Evolutionary conservation across 2,888 invertebrate genomes (phyloP).

Genomic region (Nephrotoma appendiculata): DNA sequence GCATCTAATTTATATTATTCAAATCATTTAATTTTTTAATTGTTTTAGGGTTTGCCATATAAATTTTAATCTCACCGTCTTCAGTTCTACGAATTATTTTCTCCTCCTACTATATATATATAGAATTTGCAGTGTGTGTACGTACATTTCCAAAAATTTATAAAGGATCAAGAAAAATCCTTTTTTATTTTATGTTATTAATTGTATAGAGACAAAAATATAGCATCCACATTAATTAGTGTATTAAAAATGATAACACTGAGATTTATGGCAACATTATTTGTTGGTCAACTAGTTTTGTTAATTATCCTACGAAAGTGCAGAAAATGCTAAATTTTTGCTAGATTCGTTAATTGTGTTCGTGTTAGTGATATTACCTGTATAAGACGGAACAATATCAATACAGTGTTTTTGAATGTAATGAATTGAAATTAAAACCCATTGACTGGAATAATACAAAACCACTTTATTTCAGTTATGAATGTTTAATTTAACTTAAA

Average conservation of each 20-base stretch:
- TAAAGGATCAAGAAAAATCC: not conserved
- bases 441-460: no score
- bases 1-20: not conserved
- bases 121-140: not conserved
- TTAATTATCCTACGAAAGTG: not conserved
- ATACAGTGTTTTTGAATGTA: no score
- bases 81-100: not conserved
- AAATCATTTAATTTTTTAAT: not conserved
- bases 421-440: no score
- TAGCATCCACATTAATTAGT: not conserved
- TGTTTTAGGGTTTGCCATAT: not conserved
- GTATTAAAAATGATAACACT: not conserved
- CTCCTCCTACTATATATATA: not conserved
- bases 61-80: not conserved
- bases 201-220: not conserved
- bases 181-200: not conserved
- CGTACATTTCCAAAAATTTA: not conserved
- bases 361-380: not conserved
- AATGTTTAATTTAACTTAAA: no score
- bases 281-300: not conserved
- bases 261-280: not conserved
- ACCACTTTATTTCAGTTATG: no score
- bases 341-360: not conserved
- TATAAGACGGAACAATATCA: no score
- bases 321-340: not conserved